Base-by-base conservation (phyloP, 2,113 vertebrate species). In the Nothoprocta perdicaria region DNA sequence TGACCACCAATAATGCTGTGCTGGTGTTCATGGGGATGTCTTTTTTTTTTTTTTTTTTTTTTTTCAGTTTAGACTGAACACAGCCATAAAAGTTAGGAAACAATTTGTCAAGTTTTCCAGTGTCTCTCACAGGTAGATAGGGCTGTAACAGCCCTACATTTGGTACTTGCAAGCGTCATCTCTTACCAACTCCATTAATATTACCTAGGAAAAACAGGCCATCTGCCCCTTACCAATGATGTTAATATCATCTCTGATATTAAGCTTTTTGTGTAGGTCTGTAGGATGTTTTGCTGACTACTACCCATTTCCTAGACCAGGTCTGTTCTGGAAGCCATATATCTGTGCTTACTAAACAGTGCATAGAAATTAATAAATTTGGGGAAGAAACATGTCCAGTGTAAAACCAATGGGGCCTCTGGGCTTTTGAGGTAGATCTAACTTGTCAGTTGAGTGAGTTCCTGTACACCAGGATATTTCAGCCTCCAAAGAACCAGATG, bases 11-110 rank as follows among this genome's bases (percentile, higher is more conserved):
- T 43, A 72, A 78, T 57, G 23, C 91, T 85, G 81, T 85, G 89
- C 67, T 93, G 95, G 91, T 95, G 91, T 86, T 88, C 84, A n/a
- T 21, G 40, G 45, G 58, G 46, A 41, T 58, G n/a, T 52, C 13
- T 24, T 90, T 81, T 71, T 80, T 87, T 43, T 19, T 48, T 48
- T 22, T 48, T 48, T n/a, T n/a, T n/a, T 38, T 38, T 43, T 13
- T 13, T 12, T 74, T 50, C 84, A 93, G 66, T 80, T 48, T 73
- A 92, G 91, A 87, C 72, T 74, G 45, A 91, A 82, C 57, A 80
- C 41, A 80, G 40, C 58, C 3, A 0, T 81, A 41, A 63, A 92
- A 85, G 19, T 63, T 52, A 24, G 48, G 75, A 69, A 77, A 50
- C 0, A 0, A 33, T 60, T n/a, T 61, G 33, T 29, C 14, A 57